Conservation (phyloP, 2,888 invertebrate species). For the Pterostichus niger region DNA sequence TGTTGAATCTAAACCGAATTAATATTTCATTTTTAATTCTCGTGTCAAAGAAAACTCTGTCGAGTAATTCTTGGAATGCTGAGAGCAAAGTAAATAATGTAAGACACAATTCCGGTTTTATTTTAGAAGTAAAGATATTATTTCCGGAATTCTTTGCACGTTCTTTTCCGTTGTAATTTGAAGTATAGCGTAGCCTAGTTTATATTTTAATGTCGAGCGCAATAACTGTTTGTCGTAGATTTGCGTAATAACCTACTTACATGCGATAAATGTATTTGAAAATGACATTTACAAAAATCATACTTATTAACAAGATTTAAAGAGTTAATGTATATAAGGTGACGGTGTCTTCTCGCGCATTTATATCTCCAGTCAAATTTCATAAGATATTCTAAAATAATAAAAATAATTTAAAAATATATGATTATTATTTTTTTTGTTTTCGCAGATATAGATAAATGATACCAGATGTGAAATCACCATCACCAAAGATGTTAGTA, state of each 20-base stretch:
- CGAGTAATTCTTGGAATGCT: constrained; percentile 25
- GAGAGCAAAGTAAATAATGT: constrained; percentile 8
- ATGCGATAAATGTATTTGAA: constrained; percentile 34
- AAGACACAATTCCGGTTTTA: neutral
- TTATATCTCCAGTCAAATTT: constrained; percentile 9
- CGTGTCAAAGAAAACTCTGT: neutral
- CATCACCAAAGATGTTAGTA: too few relatives aligned
- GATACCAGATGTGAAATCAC: too few relatives aligned
- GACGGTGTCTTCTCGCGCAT: neutral
- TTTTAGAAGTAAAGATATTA: neutral
- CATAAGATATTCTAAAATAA: too few relatives aligned
- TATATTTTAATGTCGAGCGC: constrained; percentile 30
- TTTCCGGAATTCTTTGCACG: neutral
- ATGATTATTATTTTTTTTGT: too few relatives aligned
- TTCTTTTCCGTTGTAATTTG: constrained; percentile 22
- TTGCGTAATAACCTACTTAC: constrained; percentile 46
- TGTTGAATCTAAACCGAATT: neutral
- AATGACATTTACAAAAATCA: constrained; percentile 1
- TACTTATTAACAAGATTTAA: constrained; percentile 5
- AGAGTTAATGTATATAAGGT: neutral
- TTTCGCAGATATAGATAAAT: too few relatives aligned
- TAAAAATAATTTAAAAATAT: too few relatives aligned
- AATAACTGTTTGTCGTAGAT: constrained; percentile 32
- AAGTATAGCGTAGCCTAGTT: constrained; percentile 21
- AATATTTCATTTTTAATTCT: constrained; percentile 42